Conservation (phyloP, 2,888 invertebrate species). For the Anthoptus insignis region DNA sequence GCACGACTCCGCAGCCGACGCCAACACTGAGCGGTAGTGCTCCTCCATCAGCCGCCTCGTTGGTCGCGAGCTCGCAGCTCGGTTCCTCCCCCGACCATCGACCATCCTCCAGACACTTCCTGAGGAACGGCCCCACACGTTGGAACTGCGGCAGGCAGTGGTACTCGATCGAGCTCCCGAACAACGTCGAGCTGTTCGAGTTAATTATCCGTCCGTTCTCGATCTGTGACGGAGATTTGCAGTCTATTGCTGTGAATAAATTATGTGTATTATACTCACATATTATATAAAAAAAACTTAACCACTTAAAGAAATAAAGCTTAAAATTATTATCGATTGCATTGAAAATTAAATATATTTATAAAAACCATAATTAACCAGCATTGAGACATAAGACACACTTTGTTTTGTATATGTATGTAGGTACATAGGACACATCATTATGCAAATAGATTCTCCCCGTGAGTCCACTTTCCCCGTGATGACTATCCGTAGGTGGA, state of each 20-base stretch:
- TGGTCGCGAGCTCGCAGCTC: constrained; percentile 90
- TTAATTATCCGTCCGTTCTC: constrained; percentile 96
- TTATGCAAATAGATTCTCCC: too few relatives aligned
- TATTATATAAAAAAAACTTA: too few relatives aligned
- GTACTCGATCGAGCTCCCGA: constrained; percentile 95
- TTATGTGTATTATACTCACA: too few relatives aligned
- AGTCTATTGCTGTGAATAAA: constrained; percentile 91
- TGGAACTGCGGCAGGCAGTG: constrained; percentile 96
- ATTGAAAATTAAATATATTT: too few relatives aligned
- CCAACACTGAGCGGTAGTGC: constrained; percentile 94
- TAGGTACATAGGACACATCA: too few relatives aligned
- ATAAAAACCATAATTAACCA: too few relatives aligned
- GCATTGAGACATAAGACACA: too few relatives aligned
- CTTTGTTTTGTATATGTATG: too few relatives aligned
- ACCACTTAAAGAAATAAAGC: too few relatives aligned
- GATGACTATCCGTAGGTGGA: too few relatives aligned
- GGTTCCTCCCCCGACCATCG: constrained; percentile 96
- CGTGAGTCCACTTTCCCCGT: too few relatives aligned
- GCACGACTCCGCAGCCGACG: constrained; percentile 93
- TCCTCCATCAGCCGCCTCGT: constrained; percentile 91
- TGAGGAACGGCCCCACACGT: constrained; percentile 92
- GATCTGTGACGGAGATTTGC: constrained; percentile 92
- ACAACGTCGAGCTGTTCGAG: constrained; percentile 94
- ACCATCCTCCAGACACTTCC: constrained; percentile 95
- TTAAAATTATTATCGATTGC: too few relatives aligned